These are phyloP conservation scores for Diorhabda elongata DNA, from an alignment of 1,140 invertebrate genomes.

Conservation along the genomic window DNA sequence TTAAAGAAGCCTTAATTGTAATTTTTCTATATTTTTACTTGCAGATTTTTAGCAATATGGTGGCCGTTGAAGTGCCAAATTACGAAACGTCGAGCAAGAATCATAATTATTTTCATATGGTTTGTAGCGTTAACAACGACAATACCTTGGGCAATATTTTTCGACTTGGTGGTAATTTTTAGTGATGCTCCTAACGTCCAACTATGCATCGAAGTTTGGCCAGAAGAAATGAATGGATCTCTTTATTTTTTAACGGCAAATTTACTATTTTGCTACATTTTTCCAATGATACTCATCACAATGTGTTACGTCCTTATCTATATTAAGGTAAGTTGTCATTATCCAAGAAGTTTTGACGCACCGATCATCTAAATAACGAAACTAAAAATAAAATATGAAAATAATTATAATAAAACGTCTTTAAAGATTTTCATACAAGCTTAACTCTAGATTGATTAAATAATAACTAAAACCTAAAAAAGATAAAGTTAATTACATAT, in stretches of 20 bases:
- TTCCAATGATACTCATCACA: conserved; percentile 86
- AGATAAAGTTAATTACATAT: too few relatives aligned
- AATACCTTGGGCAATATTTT: conserved; percentile 86
- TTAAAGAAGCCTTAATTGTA: too few relatives aligned
- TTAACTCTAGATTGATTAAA: too few relatives aligned
- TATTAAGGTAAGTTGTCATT: conserved; percentile 56
- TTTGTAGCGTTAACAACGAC: conserved; percentile 77
- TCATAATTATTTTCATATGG: conserved; percentile 91
- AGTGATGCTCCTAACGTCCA: conserved; percentile 64
- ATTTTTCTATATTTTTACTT: conserved; percentile 46
- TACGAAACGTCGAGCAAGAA: conserved; percentile 74
- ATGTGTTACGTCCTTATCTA: conserved; percentile 91
- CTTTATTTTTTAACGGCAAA: conserved; percentile 88
- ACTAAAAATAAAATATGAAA: too few relatives aligned
- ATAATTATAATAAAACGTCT: too few relatives aligned
- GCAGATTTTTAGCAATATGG: conserved; percentile 94
- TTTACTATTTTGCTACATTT: conserved; percentile 85
- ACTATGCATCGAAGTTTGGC: conserved; percentile 83
- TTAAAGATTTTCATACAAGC: too few relatives aligned
- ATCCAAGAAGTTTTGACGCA: too few relatives aligned
- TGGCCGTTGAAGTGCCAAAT: conserved; percentile 90
- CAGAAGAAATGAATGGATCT: conserved; percentile 69
- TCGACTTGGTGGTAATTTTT: conserved; percentile 74
- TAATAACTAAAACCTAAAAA: too few relatives aligned
- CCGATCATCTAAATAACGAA: too few relatives aligned